Percentiles rank a stretch among this genome's conserved stretches.
These are phyloP conservation scores for Piprites chloris DNA, from an alignment of 2,113 vertebrate genomes.

Conservation along the genomic window DNA sequence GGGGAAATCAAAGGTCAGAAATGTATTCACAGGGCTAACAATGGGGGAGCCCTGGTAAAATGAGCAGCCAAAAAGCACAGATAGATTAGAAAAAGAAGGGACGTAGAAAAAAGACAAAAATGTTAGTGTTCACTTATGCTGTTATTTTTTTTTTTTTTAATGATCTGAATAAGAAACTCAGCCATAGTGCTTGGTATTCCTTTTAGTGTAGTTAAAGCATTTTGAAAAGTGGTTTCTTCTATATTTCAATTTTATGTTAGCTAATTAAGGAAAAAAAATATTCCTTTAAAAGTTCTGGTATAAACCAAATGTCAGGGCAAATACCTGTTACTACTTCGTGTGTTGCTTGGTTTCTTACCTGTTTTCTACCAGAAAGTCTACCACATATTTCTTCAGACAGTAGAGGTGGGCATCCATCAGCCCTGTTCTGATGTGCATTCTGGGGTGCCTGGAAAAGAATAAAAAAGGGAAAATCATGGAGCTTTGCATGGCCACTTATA, in stretches of 20 bases:
- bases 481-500: background rate
- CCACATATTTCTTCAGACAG: conserved; percentile 93
- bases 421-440: conserved; percentile 92
- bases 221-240: background rate
- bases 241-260: background rate
- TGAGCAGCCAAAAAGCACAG: conserved; percentile 18
- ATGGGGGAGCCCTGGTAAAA: conserved; percentile 14
- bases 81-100: background rate
- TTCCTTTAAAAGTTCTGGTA: background rate
- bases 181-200: background rate
- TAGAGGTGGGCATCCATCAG: conserved; percentile 97
- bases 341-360: conserved; percentile 76
- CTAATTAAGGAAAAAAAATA: background rate
- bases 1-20: conserved; percentile 53
- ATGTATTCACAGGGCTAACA: conserved; percentile 46
- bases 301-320: background rate
- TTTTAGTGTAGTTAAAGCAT: background rate
- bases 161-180: background rate
- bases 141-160: too few relatives aligned
- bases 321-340: background rate
- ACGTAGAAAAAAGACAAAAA: background rate
- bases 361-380: conserved; percentile 92
- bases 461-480: background rate
- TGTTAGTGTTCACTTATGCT: background rate
- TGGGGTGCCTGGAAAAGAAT: conserved; percentile 82